Percentiles rank a stretch among this genome's conserved stretches.
Conservation (phyloP, 2,113 vertebrate species). For the Sialia sialis region DNA sequence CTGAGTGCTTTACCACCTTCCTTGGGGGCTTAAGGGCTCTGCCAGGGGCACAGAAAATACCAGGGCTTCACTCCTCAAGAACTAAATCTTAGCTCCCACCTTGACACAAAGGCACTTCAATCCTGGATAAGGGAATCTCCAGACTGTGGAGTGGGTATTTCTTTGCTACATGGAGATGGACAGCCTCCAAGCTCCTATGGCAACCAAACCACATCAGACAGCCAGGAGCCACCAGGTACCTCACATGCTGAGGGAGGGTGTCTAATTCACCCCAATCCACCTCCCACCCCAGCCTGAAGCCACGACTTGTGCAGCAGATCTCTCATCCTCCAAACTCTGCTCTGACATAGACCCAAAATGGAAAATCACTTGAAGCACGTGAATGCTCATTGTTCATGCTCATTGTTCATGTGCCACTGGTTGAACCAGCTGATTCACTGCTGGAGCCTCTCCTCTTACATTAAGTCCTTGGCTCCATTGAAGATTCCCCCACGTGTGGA, state of each 20-base stretch:
- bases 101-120: background rate
- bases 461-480: background rate
- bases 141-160: background rate
- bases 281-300: background rate
- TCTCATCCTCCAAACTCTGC: background rate
- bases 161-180: background rate
- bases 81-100: background rate
- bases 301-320: background rate
- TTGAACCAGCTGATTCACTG: background rate
- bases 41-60: background rate
- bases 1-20: background rate
- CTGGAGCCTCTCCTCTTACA: background rate
- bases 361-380: background rate
- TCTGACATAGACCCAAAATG: background rate
- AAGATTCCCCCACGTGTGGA: background rate
- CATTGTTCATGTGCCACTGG: background rate
- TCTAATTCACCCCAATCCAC: background rate
- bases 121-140: background rate
- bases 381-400: background rate
- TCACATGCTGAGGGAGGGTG: fast-evolving
- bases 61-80: background rate
- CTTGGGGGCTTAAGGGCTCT: background rate
- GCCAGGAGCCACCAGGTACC: background rate
- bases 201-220: background rate
- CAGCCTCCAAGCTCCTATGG: background rate